phyloP scores from a whole-genome alignment of 1,140 invertebrate genomes.

The Thereuonema tuberculata region DNA sequence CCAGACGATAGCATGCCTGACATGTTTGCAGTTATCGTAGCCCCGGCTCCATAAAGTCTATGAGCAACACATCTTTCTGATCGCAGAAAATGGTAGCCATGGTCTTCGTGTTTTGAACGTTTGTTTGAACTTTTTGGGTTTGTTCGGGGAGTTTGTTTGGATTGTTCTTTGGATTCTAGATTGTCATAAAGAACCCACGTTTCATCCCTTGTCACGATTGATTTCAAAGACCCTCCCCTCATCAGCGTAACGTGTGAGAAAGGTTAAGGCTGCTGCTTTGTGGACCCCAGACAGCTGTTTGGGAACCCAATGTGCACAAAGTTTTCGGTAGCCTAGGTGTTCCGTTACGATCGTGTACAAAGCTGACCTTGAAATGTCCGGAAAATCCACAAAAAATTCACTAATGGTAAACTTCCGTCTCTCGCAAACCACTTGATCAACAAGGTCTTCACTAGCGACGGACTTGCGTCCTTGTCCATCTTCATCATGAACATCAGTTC shows the following conservation, averaged over 20 bases:
- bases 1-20: not conserved
- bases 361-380: not conserved
- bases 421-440: not conserved
- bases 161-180: not conserved
- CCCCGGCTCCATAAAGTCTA: not conserved
- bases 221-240: not conserved
- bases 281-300: not conserved
- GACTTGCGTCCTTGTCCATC: not conserved
- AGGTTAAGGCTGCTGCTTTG: not conserved
- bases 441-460: not conserved
- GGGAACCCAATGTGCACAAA: not conserved
- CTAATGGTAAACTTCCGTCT: not conserved
- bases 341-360: not conserved
- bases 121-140: not conserved
- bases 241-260: not conserved
- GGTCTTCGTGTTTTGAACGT: not conserved
- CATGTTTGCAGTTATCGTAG: not conserved
- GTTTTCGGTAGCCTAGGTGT: not conserved
- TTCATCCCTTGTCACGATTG: not conserved
- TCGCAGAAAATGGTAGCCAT: not conserved
- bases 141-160: not conserved
- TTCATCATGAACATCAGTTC: not conserved
- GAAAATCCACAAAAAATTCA: not conserved
- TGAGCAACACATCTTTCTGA: not conserved
- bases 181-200: not conserved